Base-by-base conservation (phyloP, 2,888 invertebrate species). In the Leucophenga montana region DNA sequence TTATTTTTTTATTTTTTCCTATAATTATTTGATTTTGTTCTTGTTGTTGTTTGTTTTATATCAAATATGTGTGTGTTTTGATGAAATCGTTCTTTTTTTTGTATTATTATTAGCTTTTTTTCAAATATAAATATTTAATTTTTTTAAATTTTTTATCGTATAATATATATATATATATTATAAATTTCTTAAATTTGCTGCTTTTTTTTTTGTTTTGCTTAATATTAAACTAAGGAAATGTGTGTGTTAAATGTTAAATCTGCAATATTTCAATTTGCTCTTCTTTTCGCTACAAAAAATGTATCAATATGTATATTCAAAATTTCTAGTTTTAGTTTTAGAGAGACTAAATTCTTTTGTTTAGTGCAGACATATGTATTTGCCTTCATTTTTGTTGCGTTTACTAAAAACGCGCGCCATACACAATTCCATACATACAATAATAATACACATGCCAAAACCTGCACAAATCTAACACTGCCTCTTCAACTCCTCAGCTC, bases 101-200 rank as follows among this genome's bases (percentile, higher is more conserved):
- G 5, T 14, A 66, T 70, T 79, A 70, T 73, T 76, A 65, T n/a
- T n/a, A n/a, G n/a, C n/a, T n/a, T n/a, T 48, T 68, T 16, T 73
- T 53, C 73, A 72, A 80, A 77, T 82, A 81, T 83, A 81, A 84
- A 83, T 85, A 83, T 83, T 85, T 82, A 85, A 85, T 85, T 79
- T 80, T 68, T 81, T 75, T 78, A 73, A 75, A 84, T 76, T 70
- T 64, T 71, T 70, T 69, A 67, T 66, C 74, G 66, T 74, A 61
- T 72, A 68, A 68, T 76, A 74, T 76, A 64, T 74, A 67, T 78
- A 65, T n/a, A 72, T 74, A 74, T 78, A 75, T 69, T 82, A 77
- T 78, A 69, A 62, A 64, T 64, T 27, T 61, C 69, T 69, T 69
- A 64, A 78, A 73, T 72, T 74, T 79, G 22, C 69, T 78, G 62